A percentile compares a stretch with the other conserved stretches of the same genome.
phyloP scores from a whole-genome alignment of 2,797 vertebrate genomes.

The Rhinoraja longicauda region DNA sequence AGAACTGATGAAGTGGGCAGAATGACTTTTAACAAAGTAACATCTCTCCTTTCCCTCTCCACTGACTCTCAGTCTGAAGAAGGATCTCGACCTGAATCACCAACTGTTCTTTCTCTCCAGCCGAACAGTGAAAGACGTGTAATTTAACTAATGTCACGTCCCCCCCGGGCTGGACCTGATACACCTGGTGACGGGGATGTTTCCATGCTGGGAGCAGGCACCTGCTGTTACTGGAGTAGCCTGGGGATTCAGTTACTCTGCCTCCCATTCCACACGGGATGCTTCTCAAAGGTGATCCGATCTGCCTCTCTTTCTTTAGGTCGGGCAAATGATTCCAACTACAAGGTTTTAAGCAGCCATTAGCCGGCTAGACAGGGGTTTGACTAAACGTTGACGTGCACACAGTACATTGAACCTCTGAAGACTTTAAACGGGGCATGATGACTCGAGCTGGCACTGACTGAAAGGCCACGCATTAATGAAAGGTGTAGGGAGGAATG shows the following conservation, averaged over 20 bases:
- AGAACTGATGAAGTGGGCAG: not conserved
- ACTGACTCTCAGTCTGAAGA: too few species aligned
- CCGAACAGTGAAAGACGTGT: not conserved
- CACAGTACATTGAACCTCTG: not conserved
- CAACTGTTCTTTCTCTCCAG: too few species aligned
- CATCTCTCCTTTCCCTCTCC: too few species aligned
- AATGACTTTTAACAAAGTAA: not conserved
- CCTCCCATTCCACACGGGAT: not conserved
- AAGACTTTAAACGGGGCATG: constrained; percentile 2
- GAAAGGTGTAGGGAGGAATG: not conserved
- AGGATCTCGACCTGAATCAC: too few species aligned
- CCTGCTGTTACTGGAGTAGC: not conserved
- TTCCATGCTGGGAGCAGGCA: not conserved
- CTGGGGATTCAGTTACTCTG: not conserved
- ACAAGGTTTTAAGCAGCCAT: not conserved
- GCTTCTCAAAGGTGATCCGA: not conserved
- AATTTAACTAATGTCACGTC: not conserved
- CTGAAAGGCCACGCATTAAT: constrained; percentile 3
- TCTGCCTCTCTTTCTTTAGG: not conserved
- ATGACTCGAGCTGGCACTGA: not conserved
- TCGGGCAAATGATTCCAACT: not conserved
- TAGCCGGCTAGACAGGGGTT: not conserved
- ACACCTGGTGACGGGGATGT: not conserved
- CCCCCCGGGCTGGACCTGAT: not conserved
- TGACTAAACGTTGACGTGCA: not conserved